These are phyloP conservation scores for Bombyx mori DNA, from an alignment of 1,140 invertebrate species.

Conservation along the genomic window DNA sequence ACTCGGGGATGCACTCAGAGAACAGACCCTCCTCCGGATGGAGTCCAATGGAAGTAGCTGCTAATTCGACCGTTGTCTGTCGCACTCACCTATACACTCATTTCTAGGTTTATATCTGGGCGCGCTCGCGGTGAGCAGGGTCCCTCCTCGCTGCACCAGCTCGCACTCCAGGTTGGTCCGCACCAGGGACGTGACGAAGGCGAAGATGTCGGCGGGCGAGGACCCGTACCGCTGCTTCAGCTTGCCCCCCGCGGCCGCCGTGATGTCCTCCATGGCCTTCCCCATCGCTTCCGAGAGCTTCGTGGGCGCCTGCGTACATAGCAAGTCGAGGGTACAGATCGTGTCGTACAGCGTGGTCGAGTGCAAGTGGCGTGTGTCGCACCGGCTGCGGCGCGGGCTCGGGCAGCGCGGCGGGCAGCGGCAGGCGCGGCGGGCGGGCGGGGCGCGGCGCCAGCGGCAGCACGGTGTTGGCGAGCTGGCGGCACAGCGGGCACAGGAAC, in stretches of 20 bases:
- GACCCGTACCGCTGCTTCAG: constrained; percentile 72
- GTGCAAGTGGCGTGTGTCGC: neutral
- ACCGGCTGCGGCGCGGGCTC: constrained; percentile 14
- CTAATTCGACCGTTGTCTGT: too few species aligned
- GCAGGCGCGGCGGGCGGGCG: constrained; percentile 75
- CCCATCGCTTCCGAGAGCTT: constrained; percentile 84
- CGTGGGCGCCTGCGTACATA: constrained; percentile 66
- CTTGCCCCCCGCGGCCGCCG: constrained; percentile 77
- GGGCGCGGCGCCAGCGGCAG: constrained; percentile 89
- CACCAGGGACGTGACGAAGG: constrained; percentile 92
- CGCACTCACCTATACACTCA: constrained; percentile 80
- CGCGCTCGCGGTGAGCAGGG: constrained; percentile 71
- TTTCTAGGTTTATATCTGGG: constrained; percentile 81
- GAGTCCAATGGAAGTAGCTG: neutral
- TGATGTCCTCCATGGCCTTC: constrained; percentile 95
- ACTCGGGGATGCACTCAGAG: too few species aligned
- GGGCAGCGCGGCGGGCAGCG: constrained; percentile 68
- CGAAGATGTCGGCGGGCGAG: constrained; percentile 83
- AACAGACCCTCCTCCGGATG: too few species aligned
- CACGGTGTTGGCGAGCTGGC: constrained; percentile 94
- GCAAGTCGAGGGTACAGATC: neutral
- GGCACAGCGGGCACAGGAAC: constrained; percentile 94
- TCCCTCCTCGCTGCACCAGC: constrained; percentile 88
- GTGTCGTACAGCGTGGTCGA: neutral
- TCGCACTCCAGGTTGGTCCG: constrained; percentile 95